Base-by-base conservation (phyloP, 1,140 invertebrate species). In the Vollenhovia emeryi region DNA sequence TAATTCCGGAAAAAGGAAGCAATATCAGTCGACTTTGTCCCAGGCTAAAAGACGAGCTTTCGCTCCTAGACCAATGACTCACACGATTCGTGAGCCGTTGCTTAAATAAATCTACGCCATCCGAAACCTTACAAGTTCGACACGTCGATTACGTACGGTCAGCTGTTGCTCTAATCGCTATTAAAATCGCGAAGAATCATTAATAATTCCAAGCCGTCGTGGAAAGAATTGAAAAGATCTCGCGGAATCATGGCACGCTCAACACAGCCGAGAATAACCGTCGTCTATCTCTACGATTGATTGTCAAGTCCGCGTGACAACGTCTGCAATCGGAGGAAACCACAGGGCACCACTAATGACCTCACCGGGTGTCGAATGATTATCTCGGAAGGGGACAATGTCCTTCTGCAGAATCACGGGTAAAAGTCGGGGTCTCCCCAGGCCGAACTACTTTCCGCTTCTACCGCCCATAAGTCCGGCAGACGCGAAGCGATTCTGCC, bases 341-440 rank as follows among this genome's bases (percentile, higher is more conserved):
- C 27, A 33, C 13, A 7, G 64, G 66, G 11, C 15, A 18, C 48
- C 15, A 55, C 2, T 40, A 21, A 82, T 43, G 36, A 57, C n/a
- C 13, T 57, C n/a, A n/a, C 8, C 21, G 13, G 43, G 36, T n/a
- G 13, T 78, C n/a, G 45, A 64, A 64, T 78, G 62, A 86, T 50
- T 36, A 93, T 71, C 13, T 71, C 18, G 13, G 30, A n/a, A 66
- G 50, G 13, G 15, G 57, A 89, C 69, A 68, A 96, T 97, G 96
- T 97, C 97, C 62, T 97, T 96, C 92, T 98, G 97, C 94, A 96
- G 97, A 93, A 98, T 98, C 82, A 98, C 97, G 45, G 97, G 97
- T 45, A 96, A 96, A 89, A 97, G 97, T 93, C 96, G 97, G 57
- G 97, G 97, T 86, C 96, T 98, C 86, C 97, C 97, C 55, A 97